Conservation (phyloP, 1,140 invertebrate genomes). For the Drosophila nebulosa region DNA sequence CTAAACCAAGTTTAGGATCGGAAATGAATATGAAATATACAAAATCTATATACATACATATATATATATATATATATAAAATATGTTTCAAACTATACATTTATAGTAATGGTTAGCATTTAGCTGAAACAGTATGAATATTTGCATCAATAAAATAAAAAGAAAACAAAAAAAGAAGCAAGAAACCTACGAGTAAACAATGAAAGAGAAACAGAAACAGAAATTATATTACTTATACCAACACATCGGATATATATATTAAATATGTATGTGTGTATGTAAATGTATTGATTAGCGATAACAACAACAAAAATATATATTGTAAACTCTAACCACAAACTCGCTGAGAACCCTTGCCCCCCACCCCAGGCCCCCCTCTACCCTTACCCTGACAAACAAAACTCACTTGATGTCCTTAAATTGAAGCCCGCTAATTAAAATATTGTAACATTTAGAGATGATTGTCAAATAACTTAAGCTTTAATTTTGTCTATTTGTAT, state of each 20-base stretch:
- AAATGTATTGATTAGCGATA: constrained; percentile 30
- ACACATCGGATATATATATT: constrained; percentile 14
- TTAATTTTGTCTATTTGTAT: constrained; percentile 66
- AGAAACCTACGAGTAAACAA: neutral
- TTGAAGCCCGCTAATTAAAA: constrained; percentile 22
- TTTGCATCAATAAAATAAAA: constrained; percentile 29
- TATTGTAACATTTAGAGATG: constrained; percentile 26
- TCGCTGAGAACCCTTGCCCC: constrained; percentile 21
- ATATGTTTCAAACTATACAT: constrained; percentile 31
- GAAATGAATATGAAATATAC: constrained; percentile 6
- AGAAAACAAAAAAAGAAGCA: neutral
- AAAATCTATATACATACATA: constrained; percentile 14
- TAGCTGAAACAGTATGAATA: constrained; percentile 65
- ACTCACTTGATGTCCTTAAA: constrained; percentile 68
- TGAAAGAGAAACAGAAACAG: neutral
- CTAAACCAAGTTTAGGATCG: constrained; percentile 38
- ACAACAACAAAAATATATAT: constrained; percentile 4
- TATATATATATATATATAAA: constrained; percentile 3
- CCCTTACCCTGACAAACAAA: constrained; percentile 10
- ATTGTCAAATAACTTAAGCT: constrained; percentile 55
- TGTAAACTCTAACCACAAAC: constrained; percentile 35
- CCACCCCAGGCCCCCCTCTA: constrained; percentile 6
- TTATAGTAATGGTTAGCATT: constrained; percentile 62
- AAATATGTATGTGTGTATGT: constrained; percentile 39
- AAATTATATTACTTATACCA: constrained; percentile 36